These are phyloP conservation scores for Tetrao urogallus DNA, from an alignment of 2,113 vertebrate species.

Conservation along the genomic window DNA sequence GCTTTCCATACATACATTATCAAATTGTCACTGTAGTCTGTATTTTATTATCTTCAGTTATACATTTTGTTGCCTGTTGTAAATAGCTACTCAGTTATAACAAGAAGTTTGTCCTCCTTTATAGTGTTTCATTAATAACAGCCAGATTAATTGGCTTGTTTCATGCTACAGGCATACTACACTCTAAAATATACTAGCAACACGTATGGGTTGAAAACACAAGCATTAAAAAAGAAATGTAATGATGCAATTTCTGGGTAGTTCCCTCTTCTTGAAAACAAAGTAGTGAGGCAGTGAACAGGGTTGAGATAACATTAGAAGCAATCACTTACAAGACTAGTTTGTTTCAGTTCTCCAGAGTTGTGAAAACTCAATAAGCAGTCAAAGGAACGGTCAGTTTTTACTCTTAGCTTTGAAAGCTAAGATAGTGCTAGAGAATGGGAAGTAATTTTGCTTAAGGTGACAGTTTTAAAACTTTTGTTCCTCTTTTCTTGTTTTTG, in stretches of 20 bases:
- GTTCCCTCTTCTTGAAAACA: neutral
- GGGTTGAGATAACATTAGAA: neutral
- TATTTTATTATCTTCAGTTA: neutral
- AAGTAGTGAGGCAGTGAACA: neutral
- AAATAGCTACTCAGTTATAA: neutral
- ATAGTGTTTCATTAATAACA: neutral
- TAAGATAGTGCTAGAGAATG: neutral
- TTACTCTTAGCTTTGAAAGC: neutral
- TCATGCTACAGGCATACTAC: no score
- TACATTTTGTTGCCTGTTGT: neutral
- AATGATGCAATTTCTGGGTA: neutral
- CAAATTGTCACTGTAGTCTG: neutral
- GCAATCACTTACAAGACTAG: neutral
- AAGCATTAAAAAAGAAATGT: neutral
- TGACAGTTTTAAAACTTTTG: neutral
- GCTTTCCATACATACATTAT: rapidly evolving
- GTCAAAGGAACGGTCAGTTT: neutral
- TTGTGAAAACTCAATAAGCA: neutral
- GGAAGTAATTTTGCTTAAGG: neutral
- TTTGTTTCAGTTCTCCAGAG: neutral
- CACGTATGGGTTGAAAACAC: neutral
- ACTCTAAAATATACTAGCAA: neutral
- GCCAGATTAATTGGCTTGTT: neutral
- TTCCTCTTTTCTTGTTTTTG: neutral
- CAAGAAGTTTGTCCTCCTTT: neutral